phyloP scores from a whole-genome alignment of 1,140 invertebrate species.

The Papilio glaucus region DNA sequence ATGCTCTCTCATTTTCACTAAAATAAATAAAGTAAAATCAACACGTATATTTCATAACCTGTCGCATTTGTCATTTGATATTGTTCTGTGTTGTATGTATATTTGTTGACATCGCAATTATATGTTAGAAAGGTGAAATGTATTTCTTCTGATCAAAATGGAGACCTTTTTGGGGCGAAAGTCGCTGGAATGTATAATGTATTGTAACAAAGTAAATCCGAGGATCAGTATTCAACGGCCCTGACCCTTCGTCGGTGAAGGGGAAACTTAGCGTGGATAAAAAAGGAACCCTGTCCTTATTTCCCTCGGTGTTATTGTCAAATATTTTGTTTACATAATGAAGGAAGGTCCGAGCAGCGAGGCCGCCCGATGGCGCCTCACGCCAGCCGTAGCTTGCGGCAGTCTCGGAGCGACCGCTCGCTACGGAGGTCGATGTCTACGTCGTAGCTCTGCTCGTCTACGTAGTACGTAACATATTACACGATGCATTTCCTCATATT shows the following conservation, averaged over 20 bases:
- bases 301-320: conserved; percentile 61
- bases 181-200: conserved; percentile 23
- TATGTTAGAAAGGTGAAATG: not conserved
- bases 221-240: conserved; percentile 39
- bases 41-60: conserved; percentile 13
- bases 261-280: conserved; percentile 49
- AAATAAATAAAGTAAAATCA: conserved; percentile 4
- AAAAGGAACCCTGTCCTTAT: conserved; percentile 61
- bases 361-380: conserved; percentile 54
- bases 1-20: not conserved
- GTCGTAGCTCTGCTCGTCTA: conserved; percentile 45
- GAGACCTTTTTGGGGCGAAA: conserved; percentile 16
- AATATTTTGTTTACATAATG: conserved; percentile 79
- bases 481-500: conserved; percentile 72
- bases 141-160: not conserved
- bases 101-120: conserved; percentile 17
- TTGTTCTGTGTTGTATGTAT: not conserved
- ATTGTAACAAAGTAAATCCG: conserved; percentile 34
- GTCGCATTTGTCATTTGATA: conserved; percentile 21
- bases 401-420: conserved; percentile 67
- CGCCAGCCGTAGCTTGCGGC: conserved; percentile 64
- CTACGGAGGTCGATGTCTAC: conserved; percentile 57
- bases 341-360: conserved; percentile 54
- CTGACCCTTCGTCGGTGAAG: conserved; percentile 46
- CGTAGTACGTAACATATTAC: conserved; percentile 58